Base-by-base conservation (phyloP, 1,140 invertebrate genomes). In the Anagrus nilaparvatae region DNA sequence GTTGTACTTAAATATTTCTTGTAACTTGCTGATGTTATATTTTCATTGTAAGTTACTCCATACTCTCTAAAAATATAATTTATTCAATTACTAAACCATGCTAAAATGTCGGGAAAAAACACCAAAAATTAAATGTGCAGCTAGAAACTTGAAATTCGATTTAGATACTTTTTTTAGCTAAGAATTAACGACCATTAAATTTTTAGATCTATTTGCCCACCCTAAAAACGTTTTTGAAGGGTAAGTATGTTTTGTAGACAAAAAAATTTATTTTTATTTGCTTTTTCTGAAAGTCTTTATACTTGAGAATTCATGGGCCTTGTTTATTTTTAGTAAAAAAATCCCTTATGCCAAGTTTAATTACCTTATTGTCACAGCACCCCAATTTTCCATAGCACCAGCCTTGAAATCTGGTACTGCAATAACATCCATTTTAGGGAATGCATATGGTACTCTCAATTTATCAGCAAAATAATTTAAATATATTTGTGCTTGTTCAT, bases 401-500 rank as follows among this genome's bases (percentile, higher is more conserved):
- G 51, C 34, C 51, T 46, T 3, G 49, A 66, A 53, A 52, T 87
- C 81, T 3, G 81, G 77, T 14, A 87, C 65, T 3, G 80, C 81
- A 8, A 84, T 61, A 59, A 87, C 74, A 45, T 86, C 79, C 67
- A 81, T 70, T 54, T 82, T 81, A 1, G 46, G 30, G 3, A 77
- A 38, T 25, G 69, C 48, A 57, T 67, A 70, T 0, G n/a, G n/a
- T n/a, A n/a, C n/a, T n/a, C n/a, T 47, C 1, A 12, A 43, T 46
- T 28, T 48, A 6, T 51, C 52, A 24, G 60, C 61, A 16, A 61
- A 62, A 19, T 56, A 41, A 27, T 65, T 59, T 36, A 61, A 61
- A 34, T 56, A 59, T 3, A 45, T 41, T 1, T 59, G 36, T 10
- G 60, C 71, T 39, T 63, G 61, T 0, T 61, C 62, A 4, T 76